Evolutionary conservation across 2,797 vertebrate species (phyloP).

Genomic region (Myiothlypis coronata): DNA sequence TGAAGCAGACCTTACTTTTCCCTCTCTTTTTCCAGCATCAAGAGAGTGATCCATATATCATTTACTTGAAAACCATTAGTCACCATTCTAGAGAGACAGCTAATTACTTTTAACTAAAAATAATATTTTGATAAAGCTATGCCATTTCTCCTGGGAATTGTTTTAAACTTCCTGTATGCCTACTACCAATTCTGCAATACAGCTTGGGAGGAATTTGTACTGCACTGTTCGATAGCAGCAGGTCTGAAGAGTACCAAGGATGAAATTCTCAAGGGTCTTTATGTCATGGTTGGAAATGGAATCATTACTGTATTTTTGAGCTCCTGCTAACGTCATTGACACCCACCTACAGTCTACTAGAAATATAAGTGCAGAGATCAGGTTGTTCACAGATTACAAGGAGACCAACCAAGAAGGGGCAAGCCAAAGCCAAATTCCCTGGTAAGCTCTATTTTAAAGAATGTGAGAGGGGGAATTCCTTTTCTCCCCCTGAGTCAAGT

Average conservation of each 20-base stretch:
- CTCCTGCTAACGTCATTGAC: constrained; percentile 68
- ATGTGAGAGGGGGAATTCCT: not conserved
- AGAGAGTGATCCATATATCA: not conserved
- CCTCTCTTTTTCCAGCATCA: not conserved
- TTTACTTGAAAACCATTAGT: not conserved
- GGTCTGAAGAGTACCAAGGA: constrained; percentile 22
- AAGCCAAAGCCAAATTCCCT: constrained; percentile 35
- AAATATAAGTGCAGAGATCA: constrained; percentile 61
- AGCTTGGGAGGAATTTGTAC: not conserved
- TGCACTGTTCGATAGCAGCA: constrained; percentile 22
- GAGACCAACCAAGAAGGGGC: constrained; percentile 20
- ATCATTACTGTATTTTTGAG: constrained; percentile 70
- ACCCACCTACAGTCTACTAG: constrained; percentile 47
- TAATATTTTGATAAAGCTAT: not conserved
- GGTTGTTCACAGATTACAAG: not conserved
- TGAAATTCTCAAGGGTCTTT: constrained; percentile 58
- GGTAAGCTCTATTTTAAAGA: constrained; percentile 66
- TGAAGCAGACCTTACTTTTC: not conserved
- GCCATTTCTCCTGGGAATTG: not conserved
- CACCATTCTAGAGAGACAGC: not conserved
- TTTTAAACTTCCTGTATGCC: not conserved
- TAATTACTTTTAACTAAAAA: constrained; percentile 27
- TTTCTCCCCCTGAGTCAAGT: not conserved
- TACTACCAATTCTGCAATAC: not conserved
- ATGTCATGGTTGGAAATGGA: constrained; percentile 62